A percentile compares a stretch with the other conserved stretches of the same genome.
phyloP scores from a whole-genome alignment of 2,888 invertebrate genomes.

The Brachycybe producta region DNA sequence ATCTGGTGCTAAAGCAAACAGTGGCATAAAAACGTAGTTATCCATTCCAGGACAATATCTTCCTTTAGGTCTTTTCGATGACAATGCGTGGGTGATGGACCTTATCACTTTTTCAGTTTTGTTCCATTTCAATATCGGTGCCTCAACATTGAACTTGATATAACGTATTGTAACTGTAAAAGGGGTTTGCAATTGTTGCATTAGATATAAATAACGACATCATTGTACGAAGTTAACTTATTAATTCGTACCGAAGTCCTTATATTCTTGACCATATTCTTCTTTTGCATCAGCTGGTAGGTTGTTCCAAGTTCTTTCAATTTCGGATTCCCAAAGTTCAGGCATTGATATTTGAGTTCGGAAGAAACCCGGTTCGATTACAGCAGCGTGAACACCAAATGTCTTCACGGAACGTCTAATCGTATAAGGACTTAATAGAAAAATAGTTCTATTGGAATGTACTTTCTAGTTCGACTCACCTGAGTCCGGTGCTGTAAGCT shows the following conservation, averaged over 20 bases:
- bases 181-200: too few relatives aligned
- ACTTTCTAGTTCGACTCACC: too few relatives aligned
- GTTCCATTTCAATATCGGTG: too few relatives aligned
- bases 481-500: slow-evolving; percentile 7
- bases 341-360: background rate
- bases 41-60: slow-evolving; percentile 7
- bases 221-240: too few relatives aligned
- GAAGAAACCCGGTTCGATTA: slow-evolving; percentile 11
- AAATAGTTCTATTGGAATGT: too few relatives aligned
- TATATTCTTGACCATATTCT: slow-evolving; percentile 8
- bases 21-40: background rate
- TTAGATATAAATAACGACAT: too few relatives aligned
- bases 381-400: background rate
- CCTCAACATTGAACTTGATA: too few relatives aligned
- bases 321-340: background rate
- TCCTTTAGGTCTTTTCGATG: slow-evolving; percentile 10
- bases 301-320: background rate
- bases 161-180: background rate
- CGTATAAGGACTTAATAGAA: too few relatives aligned
- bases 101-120: background rate
- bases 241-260: too few relatives aligned
- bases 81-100: slow-evolving; percentile 2
- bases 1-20: background rate
- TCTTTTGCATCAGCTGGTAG: slow-evolving; percentile 3
- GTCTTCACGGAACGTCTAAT: slow-evolving; percentile 5